phyloP scores from a whole-genome alignment of 2,888 invertebrate species.

The Agonopterix subpropinquella region DNA sequence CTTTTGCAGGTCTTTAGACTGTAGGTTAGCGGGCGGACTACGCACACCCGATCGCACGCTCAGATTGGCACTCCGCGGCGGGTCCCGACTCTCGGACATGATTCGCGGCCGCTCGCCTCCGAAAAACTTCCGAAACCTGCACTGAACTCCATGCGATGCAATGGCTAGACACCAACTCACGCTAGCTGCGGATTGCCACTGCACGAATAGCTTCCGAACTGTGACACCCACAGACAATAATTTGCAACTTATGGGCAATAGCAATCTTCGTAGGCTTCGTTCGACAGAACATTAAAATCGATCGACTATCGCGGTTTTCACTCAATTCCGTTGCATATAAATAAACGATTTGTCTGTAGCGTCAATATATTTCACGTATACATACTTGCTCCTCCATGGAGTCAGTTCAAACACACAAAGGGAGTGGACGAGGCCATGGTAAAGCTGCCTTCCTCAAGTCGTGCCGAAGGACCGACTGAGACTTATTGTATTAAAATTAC shows the following conservation, averaged over 20 bases:
- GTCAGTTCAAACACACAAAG: slow-evolving; percentile 36
- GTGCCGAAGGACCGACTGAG: slow-evolving; percentile 68
- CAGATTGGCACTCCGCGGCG: slow-evolving; percentile 44
- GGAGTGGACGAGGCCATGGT: slow-evolving; percentile 44
- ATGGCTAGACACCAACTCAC: slow-evolving; percentile 41
- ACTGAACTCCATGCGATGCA: slow-evolving; percentile 41
- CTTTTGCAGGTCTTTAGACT: slow-evolving; percentile 58
- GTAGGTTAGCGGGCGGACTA: slow-evolving; percentile 48
- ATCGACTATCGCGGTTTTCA: slow-evolving; percentile 51
- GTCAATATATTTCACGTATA: slow-evolving; percentile 34
- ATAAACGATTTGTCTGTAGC: slow-evolving; percentile 34
- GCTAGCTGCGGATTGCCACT: slow-evolving; percentile 52
- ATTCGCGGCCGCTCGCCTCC: slow-evolving; percentile 13
- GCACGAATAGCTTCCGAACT: slow-evolving; percentile 53
- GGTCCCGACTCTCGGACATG: slow-evolving; percentile 45
- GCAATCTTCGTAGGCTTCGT: slow-evolving; percentile 50
- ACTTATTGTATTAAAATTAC: slow-evolving; percentile 70
- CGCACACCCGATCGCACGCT: slow-evolving; percentile 35
- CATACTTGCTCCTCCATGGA: slow-evolving; percentile 66
- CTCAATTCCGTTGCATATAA: slow-evolving; percentile 41
- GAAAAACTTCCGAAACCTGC: slow-evolving; percentile 17
- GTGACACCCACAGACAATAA: slow-evolving; percentile 54
- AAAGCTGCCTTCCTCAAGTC: slow-evolving; percentile 58
- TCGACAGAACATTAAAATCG: slow-evolving; percentile 54
- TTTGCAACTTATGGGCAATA: slow-evolving; percentile 55